Evolutionary conservation across 2,888 invertebrate genomes (phyloP), one percentile per base, ranked within the genome.

Genomic region (Apamea sordens): DNA sequence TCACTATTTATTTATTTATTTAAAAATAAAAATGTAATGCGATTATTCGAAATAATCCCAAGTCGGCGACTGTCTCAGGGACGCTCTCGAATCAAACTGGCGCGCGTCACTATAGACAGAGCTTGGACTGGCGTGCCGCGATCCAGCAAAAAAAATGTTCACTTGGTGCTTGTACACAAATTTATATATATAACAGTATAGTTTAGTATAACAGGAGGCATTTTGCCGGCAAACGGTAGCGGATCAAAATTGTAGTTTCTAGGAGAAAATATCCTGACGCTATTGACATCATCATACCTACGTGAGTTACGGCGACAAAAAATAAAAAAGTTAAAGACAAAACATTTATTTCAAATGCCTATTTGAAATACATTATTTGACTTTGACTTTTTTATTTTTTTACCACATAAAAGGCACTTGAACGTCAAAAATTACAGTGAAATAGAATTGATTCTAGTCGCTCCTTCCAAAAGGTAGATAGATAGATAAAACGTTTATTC

Each of bases 61-160:
- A 64, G 78, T 3, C 10, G 67, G 47, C 86, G 86, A 78, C 86
- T 83, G 83, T 21, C 64, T 73, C 1, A 24, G 59, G 53, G 78
- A 72, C 83, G 86, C 53, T 78, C 73, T 68, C 53, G 36, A 13
- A 28, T 64, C 71, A 56, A 59, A 84, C 84, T 84, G 83, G 28
- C 28, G n/a, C n/a, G n/a, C n/a, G 15, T 56, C 13, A 36, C 68
- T 21, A 18, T 32, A 44, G n/a, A 63, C 44, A 15, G 28, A 28
- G 75, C 28, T 24, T 28, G 76, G 53, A 15, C 21, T 28, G 18
- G 50, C 61, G 64, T 11, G 75, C 36, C 47, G 18, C 63, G 28
- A 56, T 0, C 53, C 61, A 53, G 28, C 44, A 36, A 56, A 50
- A 67, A 68, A 18, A 41, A 36, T 0, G 4, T 7, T 41, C 21